A percentile compares a stretch with the other conserved stretches of the same genome.
Evolutionary conservation across 2,113 vertebrate genomes (phyloP).

Genomic region (Lota lota): DNA sequence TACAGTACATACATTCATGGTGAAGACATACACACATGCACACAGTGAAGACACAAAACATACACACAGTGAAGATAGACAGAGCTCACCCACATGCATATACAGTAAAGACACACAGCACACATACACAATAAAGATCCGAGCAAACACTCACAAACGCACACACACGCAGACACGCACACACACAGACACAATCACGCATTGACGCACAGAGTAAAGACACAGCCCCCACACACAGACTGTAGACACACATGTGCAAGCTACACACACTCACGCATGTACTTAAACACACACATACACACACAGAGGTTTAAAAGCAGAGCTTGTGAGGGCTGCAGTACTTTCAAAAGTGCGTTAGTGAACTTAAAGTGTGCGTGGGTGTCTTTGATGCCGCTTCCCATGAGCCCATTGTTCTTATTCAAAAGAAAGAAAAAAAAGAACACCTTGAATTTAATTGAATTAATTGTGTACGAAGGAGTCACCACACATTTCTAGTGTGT

Average conservation of each 20-base stretch:
- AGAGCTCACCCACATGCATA: not conserved
- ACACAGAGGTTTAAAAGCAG: not conserved
- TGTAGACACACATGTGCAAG: not conserved
- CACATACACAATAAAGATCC: not conserved
- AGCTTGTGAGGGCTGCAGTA: not conserved
- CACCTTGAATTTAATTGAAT: not conserved
- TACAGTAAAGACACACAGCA: not conserved
- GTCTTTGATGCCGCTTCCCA: constrained; percentile 22
- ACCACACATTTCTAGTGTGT: not conserved
- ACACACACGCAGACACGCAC: constrained; percentile 7
- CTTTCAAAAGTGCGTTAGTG: constrained; percentile 7
- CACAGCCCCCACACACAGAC: too few species aligned
- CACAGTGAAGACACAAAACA: not conserved
- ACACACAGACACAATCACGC: constrained; percentile 2
- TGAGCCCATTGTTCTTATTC: constrained; percentile 16
- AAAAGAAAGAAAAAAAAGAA: constrained; percentile 8
- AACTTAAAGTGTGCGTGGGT: constrained; percentile 9
- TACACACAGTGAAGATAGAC: not conserved
- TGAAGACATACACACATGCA: not conserved
- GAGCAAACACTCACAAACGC: not conserved
- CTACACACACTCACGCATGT: not conserved
- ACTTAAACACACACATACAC: not conserved
- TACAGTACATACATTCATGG: not conserved
- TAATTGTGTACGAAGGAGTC: constrained; percentile 9
- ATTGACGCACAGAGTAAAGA: not conserved